phyloP scores from a whole-genome alignment of 2,113 vertebrate species.

The Loxodonta africana region DNA sequence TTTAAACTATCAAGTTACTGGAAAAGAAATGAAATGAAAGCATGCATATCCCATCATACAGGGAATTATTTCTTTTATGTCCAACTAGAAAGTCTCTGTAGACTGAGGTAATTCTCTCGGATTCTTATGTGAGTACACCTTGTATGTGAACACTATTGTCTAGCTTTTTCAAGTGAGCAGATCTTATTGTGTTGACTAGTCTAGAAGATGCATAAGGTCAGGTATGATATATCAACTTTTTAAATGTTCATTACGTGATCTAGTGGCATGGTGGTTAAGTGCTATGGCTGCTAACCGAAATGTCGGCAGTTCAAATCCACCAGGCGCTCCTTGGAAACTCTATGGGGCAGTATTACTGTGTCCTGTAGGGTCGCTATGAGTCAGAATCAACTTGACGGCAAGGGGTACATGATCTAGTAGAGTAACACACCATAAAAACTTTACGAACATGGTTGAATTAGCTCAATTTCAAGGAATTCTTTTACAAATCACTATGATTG shows the following conservation, averaged over 20 bases:
- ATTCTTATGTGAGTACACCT: not conserved
- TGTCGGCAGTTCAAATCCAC: too few species aligned
- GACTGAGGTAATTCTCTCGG: not conserved
- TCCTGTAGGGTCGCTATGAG: too few species aligned
- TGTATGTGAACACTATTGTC: not conserved
- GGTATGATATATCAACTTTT: not conserved
- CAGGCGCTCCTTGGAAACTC: too few species aligned
- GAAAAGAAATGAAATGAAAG: constrained; percentile 39
- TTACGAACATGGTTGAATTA: not conserved
- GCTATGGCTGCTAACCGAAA: too few species aligned
- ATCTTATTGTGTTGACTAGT: not conserved
- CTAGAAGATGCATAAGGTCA: not conserved
- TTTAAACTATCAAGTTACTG: not conserved
- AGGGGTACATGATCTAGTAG: not conserved
- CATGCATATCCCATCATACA: not conserved
- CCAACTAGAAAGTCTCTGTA: not conserved
- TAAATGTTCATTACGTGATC: not conserved
- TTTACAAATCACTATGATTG: not conserved
- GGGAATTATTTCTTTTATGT: not conserved
- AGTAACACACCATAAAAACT: not conserved
- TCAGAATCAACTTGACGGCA: too few species aligned
- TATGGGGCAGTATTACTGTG: too few species aligned
- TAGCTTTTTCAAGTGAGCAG: not conserved
- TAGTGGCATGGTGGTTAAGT: not conserved
- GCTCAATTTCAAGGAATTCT: constrained; percentile 8